A percentile compares a stretch with the other conserved stretches of the same genome.
Conservation (phyloP, 2,113 vertebrate genomes). For the Colius striatus region DNA sequence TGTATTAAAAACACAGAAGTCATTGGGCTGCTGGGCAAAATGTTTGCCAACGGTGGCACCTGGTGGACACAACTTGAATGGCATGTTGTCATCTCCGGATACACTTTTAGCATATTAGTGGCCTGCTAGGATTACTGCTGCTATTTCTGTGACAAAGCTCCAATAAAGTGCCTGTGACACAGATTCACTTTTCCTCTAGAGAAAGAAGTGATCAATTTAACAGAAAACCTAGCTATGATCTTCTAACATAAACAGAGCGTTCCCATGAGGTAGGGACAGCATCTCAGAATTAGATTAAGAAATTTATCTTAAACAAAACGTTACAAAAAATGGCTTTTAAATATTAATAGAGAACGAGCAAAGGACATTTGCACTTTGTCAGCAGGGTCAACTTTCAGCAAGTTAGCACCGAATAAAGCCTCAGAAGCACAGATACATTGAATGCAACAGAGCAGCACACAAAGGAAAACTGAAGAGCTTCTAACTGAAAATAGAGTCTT, state of each 20-base stretch:
- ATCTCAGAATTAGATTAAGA: not conserved
- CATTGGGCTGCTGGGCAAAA: not conserved
- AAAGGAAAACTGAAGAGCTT: not conserved
- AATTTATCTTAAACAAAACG: not conserved
- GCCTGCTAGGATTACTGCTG: not conserved
- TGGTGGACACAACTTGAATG: not conserved
- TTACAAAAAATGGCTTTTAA: not conserved
- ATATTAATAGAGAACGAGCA: not conserved
- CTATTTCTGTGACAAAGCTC: not conserved
- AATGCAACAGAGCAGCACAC: not conserved
- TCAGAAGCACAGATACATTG: not conserved
- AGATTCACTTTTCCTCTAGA: not conserved
- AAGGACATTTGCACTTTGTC: not conserved
- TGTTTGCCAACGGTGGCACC: not conserved
- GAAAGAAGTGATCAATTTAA: not conserved
- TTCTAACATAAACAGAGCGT: not conserved
- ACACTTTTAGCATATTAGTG: not conserved
- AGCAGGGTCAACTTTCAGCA: not conserved
- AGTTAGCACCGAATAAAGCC: not conserved
- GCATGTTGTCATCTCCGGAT: not conserved
- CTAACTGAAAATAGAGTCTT: not conserved
- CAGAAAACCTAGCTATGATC: not conserved
- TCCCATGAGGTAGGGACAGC: not conserved
- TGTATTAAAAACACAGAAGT: rapidly evolving
- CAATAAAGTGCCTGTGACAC: not conserved